phyloP scores from a whole-genome alignment of 2,113 vertebrate species.

The Geococcyx californianus region DNA sequence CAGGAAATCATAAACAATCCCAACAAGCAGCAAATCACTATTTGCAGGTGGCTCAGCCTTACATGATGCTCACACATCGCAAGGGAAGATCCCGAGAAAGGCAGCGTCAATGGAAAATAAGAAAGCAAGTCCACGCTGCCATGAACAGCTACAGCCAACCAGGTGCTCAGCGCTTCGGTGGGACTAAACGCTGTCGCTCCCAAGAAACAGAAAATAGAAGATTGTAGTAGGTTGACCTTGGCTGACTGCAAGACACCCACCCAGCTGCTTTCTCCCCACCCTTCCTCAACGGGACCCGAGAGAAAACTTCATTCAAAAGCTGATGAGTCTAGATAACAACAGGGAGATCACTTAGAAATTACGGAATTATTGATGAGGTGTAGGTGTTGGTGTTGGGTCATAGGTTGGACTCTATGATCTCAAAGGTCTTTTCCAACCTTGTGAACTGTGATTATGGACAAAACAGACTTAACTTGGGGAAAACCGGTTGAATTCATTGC shows the following conservation, averaged over 20 bases:
- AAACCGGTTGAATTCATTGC: not conserved
- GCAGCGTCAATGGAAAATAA: not conserved
- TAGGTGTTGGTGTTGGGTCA: too few species aligned
- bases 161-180: not conserved
- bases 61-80: not conserved
- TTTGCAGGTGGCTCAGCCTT: not conserved
- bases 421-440: too few species aligned
- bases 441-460: too few species aligned
- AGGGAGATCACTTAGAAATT: not conserved
- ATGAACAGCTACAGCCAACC: not conserved
- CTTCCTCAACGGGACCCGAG: not conserved
- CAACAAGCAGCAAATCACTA: not conserved
- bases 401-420: too few species aligned
- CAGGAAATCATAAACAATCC: not conserved
- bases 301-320: not conserved
- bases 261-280: not conserved
- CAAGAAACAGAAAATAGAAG: not conserved
- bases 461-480: not conserved
- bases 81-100: not conserved
- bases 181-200: not conserved
- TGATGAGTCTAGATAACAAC: not conserved
- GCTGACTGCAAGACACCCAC: not conserved
- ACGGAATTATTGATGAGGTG: too few species aligned
- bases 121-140: not conserved
- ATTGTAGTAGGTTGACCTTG: not conserved